Percentiles rank a stretch among this genome's conserved stretches.
These are phyloP conservation scores for Anabacerthia variegaticeps DNA, from an alignment of 2,797 vertebrate species.

Conservation along the genomic window DNA sequence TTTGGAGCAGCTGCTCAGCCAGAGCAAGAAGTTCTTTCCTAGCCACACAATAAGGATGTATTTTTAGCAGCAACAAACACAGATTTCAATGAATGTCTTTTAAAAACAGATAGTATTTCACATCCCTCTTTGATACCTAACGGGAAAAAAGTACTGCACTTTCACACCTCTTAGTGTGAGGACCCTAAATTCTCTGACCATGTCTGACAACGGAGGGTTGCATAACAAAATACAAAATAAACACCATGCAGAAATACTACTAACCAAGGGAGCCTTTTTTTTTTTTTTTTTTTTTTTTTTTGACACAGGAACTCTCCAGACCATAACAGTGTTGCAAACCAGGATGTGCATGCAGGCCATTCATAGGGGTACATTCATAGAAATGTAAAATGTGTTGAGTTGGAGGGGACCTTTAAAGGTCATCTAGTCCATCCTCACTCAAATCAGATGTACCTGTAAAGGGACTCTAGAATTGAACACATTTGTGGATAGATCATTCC, in stretches of 20 bases:
- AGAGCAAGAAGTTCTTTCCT: neutral
- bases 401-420: neutral
- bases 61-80: constrained; percentile 31
- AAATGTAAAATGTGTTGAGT: neutral
- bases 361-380: neutral
- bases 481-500: neutral
- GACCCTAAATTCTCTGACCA: neutral
- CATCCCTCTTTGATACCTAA: constrained; percentile 37
- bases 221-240: constrained; percentile 55
- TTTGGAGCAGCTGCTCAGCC: neutral
- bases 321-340: neutral
- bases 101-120: constrained; percentile 64
- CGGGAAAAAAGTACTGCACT: constrained; percentile 42
- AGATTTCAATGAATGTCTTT: constrained; percentile 20
- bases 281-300: constrained; percentile 38
- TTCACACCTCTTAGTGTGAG: neutral
- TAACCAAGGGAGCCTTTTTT: neutral
- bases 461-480: neutral
- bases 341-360: neutral
- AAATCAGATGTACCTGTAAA: neutral
- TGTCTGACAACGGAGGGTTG: constrained; percentile 33
- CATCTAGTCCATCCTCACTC: neutral
- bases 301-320: neutral
- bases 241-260: constrained; percentile 15
- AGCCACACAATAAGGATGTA: neutral